These are phyloP conservation scores for Congeria kusceri DNA, from an alignment of 2,888 invertebrate genomes.

Conservation along the genomic window DNA sequence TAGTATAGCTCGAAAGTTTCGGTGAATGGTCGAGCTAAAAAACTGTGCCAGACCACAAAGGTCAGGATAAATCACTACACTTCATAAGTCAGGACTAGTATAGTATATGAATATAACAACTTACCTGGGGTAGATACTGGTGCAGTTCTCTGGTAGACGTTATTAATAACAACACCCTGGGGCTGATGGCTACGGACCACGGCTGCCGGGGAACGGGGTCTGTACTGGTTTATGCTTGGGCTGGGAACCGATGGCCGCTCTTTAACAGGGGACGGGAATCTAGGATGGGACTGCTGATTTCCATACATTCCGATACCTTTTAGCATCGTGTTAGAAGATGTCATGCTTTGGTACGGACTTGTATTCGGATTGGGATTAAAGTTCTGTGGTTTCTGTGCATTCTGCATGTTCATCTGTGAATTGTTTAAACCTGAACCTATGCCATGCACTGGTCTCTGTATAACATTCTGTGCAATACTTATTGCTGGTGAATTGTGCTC, in stretches of 20 bases:
- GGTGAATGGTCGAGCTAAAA: no score
- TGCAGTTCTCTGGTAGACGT: conserved; percentile 49
- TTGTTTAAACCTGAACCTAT: conserved; percentile 1
- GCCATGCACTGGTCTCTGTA: conserved; percentile 36
- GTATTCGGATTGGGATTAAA: conserved; percentile 54
- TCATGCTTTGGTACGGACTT: conserved; percentile 54
- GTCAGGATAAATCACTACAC: no score
- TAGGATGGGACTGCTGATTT: conserved; percentile 31
- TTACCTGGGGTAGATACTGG: conserved; percentile 25
- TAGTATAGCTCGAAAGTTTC: no score
- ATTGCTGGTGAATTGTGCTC: background rate
- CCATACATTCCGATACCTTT: conserved; percentile 54
- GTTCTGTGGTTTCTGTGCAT: conserved; percentile 40
- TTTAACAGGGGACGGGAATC: conserved; percentile 38
- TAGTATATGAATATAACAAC: no score
- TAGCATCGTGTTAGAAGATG: conserved; percentile 34
- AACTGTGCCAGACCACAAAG: no score
- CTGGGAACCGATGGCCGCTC: conserved; percentile 34
- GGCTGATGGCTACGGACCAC: conserved; percentile 32
- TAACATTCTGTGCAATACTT: conserved; percentile 1
- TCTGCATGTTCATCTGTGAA: background rate
- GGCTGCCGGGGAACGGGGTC: conserved; percentile 47
- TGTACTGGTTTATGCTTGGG: conserved; percentile 44
- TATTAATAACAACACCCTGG: conserved; percentile 19
- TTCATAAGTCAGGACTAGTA: no score